Evolutionary conservation across 37 sponge, comb jelly and placozoan genomes (phyloP).

Genomic region (Dysidea cf. avara): DNA sequence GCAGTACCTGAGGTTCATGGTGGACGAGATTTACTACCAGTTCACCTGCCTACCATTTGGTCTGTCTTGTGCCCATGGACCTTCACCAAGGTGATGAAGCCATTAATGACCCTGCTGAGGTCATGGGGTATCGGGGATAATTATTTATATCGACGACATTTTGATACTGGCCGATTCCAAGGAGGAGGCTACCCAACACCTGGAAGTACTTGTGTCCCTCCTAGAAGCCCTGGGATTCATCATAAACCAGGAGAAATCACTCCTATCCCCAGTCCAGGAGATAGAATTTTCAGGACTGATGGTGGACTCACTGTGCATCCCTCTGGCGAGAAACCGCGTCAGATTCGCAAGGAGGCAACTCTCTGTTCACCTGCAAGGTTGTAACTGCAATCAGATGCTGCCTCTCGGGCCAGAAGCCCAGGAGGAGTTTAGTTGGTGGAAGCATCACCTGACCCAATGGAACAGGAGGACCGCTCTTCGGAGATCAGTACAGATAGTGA

Average conservation of each 20-base stretch:
- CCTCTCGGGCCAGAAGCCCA: not conserved
- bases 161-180: not conserved
- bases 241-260: slow-evolving; percentile 5
- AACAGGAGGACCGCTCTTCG: slow-evolving; percentile 9
- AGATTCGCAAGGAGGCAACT: not conserved
- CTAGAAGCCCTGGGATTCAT: slow-evolving; percentile 22
- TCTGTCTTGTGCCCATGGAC: too few species aligned
- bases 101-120: not conserved
- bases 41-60: too few species aligned
- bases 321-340: not conserved
- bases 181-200: not conserved
- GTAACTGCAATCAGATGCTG: not conserved
- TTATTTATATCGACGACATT: slow-evolving; percentile 20
- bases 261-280: not conserved
- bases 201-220: not conserved
- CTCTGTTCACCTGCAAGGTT: not conserved
- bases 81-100: slow-evolving; percentile 16
- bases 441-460: not conserved
- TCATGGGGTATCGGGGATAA: not conserved
- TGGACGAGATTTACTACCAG: not conserved
- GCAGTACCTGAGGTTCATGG: slow-evolving; percentile 1
- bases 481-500: not conserved
- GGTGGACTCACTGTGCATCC: slow-evolving; percentile 20
- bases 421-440: slow-evolving; percentile 24
- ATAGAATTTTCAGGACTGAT: slow-evolving; percentile 39